These are phyloP conservation scores for Heterodera carotae DNA, from an alignment of 1,140 invertebrate genomes.

Conservation along the genomic window DNA sequence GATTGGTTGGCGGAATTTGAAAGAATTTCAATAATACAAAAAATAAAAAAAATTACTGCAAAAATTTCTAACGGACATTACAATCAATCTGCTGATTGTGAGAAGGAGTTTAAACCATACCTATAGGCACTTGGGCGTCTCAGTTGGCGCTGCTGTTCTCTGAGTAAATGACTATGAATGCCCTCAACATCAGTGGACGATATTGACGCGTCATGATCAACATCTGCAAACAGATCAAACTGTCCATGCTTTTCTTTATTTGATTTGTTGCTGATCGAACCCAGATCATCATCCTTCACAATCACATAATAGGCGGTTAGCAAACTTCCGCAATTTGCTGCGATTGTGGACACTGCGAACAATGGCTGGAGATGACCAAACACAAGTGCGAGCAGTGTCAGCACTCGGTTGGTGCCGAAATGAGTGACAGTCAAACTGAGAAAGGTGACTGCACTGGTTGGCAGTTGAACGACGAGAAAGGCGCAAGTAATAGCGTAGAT, in stretches of 20 bases:
- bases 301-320: constrained; percentile 65
- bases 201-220: constrained; percentile 54
- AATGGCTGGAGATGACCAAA: constrained; percentile 59
- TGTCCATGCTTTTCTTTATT: background rate
- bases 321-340: constrained; percentile 60
- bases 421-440: constrained; percentile 63
- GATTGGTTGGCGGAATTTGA: too few relatives aligned
- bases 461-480: constrained; percentile 63
- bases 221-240: constrained; percentile 29
- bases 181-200: constrained; percentile 34
- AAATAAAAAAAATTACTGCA: too few relatives aligned
- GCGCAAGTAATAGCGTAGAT: constrained; percentile 65
- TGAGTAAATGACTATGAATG: constrained; percentile 1
- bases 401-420: constrained; percentile 56
- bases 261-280: constrained; percentile 18
- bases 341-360: constrained; percentile 40
- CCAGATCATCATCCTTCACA: constrained; percentile 63
- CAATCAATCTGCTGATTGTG: too few relatives aligned
- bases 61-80: too few relatives aligned
- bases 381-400: constrained; percentile 49
- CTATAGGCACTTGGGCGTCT: constrained; percentile 30
- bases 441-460: constrained; percentile 59
- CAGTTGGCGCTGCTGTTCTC: constrained; percentile 23
- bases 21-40: too few relatives aligned
- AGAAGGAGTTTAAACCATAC: too few relatives aligned